phyloP scores from a whole-genome alignment of 1,140 invertebrate genomes.

The Drosophila orosa region DNA sequence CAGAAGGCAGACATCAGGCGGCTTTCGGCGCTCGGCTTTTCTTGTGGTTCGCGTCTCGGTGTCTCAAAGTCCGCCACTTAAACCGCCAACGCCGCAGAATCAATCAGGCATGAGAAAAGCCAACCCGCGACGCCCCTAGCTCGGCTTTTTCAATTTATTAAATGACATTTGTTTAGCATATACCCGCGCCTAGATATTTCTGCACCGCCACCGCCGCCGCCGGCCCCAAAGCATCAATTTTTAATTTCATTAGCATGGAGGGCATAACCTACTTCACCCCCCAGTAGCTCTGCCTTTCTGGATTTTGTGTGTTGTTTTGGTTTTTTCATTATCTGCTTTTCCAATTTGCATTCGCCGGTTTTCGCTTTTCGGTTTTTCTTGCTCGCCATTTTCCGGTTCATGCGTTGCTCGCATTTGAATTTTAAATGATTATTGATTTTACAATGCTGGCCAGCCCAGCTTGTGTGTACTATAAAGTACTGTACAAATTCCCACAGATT shows the following conservation, averaged over 20 bases:
- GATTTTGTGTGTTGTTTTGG: conserved; percentile 50
- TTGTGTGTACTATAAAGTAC: conserved; percentile 10
- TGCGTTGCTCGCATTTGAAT: conserved; percentile 77
- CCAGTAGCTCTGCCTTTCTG: conserved; percentile 20
- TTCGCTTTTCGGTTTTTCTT: conserved; percentile 45
- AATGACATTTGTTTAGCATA: conserved; percentile 74
- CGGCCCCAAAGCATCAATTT: conserved; percentile 81
- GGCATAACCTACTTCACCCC: conserved; percentile 19
- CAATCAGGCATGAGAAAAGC: conserved; percentile 66
- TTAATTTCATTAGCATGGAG: conserved; percentile 79
- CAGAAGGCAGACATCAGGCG: conserved; percentile 24
- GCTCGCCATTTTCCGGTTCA: conserved; percentile 77
- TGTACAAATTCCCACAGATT: conserved; percentile 23
- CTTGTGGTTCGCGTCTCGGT: conserved; percentile 41
- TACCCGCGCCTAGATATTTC: conserved; percentile 56
- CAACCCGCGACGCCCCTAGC: conserved; percentile 9
- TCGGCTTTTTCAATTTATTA: conserved; percentile 76
- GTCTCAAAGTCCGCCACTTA: conserved; percentile 36
- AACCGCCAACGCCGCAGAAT: conserved; percentile 72
- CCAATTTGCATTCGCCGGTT: conserved; percentile 74
- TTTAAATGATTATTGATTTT: conserved; percentile 80
- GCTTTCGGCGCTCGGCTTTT: conserved; percentile 64
- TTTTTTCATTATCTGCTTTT: conserved; percentile 80
- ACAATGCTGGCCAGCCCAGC: conserved; percentile 17
- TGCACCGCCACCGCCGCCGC: conserved; percentile 14